A percentile compares a stretch with the other conserved stretches of the same genome.
Conservation (phyloP, 2,797 vertebrate genomes). For the Myiothlypis chrysogaster region DNA sequence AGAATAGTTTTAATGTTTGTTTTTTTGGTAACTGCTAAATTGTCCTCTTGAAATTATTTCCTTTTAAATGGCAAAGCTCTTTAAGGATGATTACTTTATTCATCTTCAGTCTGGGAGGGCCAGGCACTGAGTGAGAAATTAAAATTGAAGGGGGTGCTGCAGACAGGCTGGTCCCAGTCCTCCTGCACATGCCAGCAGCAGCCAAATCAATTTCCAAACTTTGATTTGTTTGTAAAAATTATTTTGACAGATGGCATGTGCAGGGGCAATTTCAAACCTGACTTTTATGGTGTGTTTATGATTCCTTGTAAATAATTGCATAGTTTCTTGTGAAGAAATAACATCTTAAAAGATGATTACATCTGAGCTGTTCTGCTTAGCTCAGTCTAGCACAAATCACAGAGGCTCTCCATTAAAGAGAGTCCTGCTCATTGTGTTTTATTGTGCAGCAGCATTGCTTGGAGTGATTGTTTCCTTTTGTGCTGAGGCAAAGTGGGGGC, state of each 20-base stretch:
- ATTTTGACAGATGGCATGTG: slow-evolving; percentile 31
- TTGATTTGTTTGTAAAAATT: background rate
- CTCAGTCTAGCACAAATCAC: background rate
- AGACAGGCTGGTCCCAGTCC: background rate
- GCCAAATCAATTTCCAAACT: slow-evolving; percentile 4
- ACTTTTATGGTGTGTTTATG: slow-evolving; percentile 4
- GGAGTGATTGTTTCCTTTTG: background rate
- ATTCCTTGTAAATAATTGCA: slow-evolving; percentile 19
- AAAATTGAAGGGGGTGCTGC: background rate
- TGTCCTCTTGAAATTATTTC: background rate
- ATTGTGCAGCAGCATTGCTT: background rate
- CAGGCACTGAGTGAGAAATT: background rate
- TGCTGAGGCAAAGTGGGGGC: background rate
- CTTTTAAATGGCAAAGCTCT: background rate
- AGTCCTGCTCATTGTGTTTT: background rate
- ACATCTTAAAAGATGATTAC: slow-evolving; percentile 5
- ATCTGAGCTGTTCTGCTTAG: background rate
- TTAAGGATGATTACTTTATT: slow-evolving; percentile 23
- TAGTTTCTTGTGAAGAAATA: background rate
- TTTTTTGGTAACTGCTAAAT: background rate
- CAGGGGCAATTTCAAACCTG: background rate
- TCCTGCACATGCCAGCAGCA: background rate
- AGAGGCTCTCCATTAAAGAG: background rate
- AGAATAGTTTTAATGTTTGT: background rate
- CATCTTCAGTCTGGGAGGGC: background rate